A percentile compares a stretch with the other conserved stretches of the same genome.
Conservation (phyloP, 2,797 vertebrate genomes). For the Aphelocoma californica region DNA sequence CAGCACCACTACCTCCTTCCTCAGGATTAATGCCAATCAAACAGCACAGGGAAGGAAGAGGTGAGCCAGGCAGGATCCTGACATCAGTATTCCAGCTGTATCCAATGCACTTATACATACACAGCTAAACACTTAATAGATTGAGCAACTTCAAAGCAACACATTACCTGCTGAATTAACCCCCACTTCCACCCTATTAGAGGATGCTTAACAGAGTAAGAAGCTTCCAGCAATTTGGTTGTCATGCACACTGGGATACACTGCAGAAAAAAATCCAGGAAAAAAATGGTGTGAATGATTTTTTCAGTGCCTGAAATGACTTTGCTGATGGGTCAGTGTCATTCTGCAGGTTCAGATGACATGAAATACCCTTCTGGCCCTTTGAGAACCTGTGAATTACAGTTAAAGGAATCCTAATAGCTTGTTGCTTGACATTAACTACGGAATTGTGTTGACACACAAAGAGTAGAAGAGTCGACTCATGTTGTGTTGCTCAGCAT, state of each 20-base stretch:
- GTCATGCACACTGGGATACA: not conserved
- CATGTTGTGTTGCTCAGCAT: not conserved
- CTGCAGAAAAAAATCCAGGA: not conserved
- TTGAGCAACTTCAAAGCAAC: slow-evolving; percentile 1
- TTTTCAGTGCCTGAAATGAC: not conserved
- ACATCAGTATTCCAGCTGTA: not conserved
- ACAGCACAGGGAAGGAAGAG: not conserved
- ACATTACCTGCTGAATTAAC: not conserved
- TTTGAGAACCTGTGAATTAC: not conserved
- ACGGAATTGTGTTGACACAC: not conserved
- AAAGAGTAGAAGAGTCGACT: not conserved
- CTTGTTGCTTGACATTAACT: not conserved
- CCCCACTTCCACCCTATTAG: not conserved
- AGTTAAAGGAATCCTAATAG: not conserved
- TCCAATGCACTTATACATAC: not conserved
- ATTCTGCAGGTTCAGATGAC: not conserved
- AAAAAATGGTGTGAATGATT: not conserved
- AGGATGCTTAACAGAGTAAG: not conserved
- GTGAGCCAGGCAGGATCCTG: not conserved
- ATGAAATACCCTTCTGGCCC: not conserved
- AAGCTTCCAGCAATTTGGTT: not conserved
- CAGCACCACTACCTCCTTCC: not conserved
- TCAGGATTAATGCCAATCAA: not conserved
- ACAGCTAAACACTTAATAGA: not conserved
- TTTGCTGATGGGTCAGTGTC: not conserved